Conservation (phyloP, 2,113 vertebrate genomes). For the Bettongia penicillata region DNA sequence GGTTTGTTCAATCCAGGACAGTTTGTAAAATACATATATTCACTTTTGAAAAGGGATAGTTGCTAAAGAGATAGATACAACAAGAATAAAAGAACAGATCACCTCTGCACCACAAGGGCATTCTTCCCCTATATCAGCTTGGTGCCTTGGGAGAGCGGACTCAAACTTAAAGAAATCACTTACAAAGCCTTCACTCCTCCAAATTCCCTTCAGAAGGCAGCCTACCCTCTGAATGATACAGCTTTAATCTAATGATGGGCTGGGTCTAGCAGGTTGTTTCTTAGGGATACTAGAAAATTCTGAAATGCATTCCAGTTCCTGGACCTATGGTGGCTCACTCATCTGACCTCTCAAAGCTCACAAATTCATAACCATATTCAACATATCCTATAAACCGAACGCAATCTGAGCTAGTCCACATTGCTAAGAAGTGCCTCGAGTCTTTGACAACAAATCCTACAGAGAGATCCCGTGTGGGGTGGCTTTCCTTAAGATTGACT, state of each 20-base stretch:
- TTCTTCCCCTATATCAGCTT: background rate
- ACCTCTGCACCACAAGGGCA: background rate
- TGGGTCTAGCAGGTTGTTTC: background rate
- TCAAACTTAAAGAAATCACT: background rate
- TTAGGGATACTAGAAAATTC: background rate
- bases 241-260: background rate
- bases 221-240: background rate
- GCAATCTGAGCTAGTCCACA: background rate
- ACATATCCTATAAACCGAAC: background rate
- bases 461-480: background rate
- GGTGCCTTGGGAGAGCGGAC: background rate
- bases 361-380: no score
- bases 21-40: conserved; percentile 43
- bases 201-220: background rate
- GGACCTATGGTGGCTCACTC: no score
- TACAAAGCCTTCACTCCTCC: background rate
- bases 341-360: no score
- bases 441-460: background rate
- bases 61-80: background rate
- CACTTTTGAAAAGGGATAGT: background rate
- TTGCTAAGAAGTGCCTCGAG: background rate
- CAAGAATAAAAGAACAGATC: background rate
- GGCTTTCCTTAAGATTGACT: background rate
- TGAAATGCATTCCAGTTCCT: background rate
- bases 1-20: conserved; percentile 52